Base-by-base conservation (phyloP, 2,888 invertebrate genomes). In the Stenichneumon culpator region DNA sequence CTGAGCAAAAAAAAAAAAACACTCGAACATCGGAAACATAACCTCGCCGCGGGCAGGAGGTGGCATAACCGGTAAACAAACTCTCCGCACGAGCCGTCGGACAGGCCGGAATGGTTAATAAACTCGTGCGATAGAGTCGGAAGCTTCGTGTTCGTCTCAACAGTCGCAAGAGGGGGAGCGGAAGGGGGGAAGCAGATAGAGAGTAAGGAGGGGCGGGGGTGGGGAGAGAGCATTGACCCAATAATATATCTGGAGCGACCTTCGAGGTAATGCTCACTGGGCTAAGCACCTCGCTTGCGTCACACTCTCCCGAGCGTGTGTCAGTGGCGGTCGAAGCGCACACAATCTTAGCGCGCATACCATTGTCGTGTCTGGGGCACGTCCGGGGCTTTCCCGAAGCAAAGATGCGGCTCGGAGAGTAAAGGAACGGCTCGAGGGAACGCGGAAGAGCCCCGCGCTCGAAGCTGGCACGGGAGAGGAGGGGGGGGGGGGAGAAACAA, bases 271-370 rank as follows among this genome's bases (percentile, higher is more conserved):
- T 83, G 77, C 73, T 84, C 67, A 82, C 74, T 81, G 63, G 75
- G 68, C 52, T 81, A 75, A 79, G 63, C 75, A 80, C 68, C 80
- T 81, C 83, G 73, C 68, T 81, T 77, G 74, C 81, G 81, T 81
- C 81, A 81, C 68, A 77, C 44, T 60, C 60, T 28, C 28, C 25
- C 60, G 22, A 14, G 25, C 50, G 60, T 28, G 14, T 60, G 14
- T 60, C 11, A 14, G 25, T 60, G 36, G 14, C 47, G 39, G 68
- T 39, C 11, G 14, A 69, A 39, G 5, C 36, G 36, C 65, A 36
- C 32, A 36, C 65, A 6, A n/a, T 54, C 54, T 11, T 36, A 39
- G 25, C 19, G 57, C 72, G 72, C 72, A 54, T 57, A 57, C 72
- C 22, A 72, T 52, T 32, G 54, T 72, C 36, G 72, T 28, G 36